Percentiles rank a stretch among this genome's conserved stretches.
phyloP scores from a whole-genome alignment of 2,113 vertebrate species.

The Paraplagusia blochii region DNA sequence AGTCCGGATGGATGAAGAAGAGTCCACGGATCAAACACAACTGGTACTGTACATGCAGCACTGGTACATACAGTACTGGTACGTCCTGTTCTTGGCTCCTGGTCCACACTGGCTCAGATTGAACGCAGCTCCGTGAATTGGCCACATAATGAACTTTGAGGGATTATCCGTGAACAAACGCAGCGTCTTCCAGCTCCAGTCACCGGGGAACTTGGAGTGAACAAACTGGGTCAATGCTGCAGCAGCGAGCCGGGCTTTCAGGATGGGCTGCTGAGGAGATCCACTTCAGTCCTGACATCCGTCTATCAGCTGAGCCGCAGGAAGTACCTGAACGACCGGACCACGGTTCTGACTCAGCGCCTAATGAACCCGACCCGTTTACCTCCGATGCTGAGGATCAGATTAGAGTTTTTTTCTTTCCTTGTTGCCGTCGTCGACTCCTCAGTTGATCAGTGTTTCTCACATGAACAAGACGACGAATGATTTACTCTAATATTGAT shows the following conservation, averaged over 20 bases:
- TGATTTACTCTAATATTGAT: too few species aligned
- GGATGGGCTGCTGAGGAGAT: too few species aligned
- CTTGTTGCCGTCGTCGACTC: neutral
- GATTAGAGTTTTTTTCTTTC: constrained; percentile 23
- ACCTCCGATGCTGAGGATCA: constrained; percentile 13
- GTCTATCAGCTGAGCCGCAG: constrained; percentile 50
- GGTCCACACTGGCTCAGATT: constrained; percentile 34
- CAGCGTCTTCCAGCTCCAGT: constrained; percentile 47
- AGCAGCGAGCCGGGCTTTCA: constrained; percentile 39
- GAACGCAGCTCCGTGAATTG: constrained; percentile 59
- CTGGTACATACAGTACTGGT: neutral
- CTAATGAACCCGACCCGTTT: constrained; percentile 48
- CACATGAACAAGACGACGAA: neutral
- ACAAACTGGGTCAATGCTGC: constrained; percentile 66
- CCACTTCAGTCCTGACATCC: constrained; percentile 56
- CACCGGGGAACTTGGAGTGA: constrained; percentile 53
- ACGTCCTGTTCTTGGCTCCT: constrained; percentile 9
- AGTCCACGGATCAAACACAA: constrained; percentile 65
- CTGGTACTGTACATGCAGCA: too few species aligned
- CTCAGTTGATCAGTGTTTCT: constrained; percentile 23
- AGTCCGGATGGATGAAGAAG: too few species aligned
- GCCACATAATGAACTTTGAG: constrained; percentile 65
- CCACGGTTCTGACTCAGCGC: constrained; percentile 41
- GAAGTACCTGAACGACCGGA: constrained; percentile 39
- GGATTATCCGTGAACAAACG: constrained; percentile 58